Conservation (phyloP, 2,113 vertebrate species). For the Mus spicilegus region DNA sequence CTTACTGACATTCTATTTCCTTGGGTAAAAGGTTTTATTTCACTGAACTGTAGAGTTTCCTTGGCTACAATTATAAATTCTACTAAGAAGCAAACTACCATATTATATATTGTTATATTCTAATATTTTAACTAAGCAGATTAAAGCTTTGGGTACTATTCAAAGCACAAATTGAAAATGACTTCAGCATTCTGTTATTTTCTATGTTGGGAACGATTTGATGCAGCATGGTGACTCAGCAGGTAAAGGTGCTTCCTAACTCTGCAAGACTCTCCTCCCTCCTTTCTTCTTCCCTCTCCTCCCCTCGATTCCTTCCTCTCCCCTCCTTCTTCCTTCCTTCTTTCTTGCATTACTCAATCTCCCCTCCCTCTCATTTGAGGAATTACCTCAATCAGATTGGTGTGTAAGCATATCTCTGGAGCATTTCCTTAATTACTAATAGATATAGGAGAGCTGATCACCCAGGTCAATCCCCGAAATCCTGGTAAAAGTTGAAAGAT, state of each 20-base stretch:
- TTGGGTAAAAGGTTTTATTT: constrained; percentile 58
- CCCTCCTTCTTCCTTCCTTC: neutral
- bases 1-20: constrained; percentile 34
- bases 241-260: neutral
- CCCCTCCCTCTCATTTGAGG: neutral
- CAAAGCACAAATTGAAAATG: neutral
- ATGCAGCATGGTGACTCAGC: neutral
- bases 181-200: neutral
- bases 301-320: too few relatives aligned
- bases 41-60: neutral
- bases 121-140: neutral
- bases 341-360: too few relatives aligned
- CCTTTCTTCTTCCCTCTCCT: neutral
- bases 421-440: neutral
- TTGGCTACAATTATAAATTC: neutral
- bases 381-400: neutral
- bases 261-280: neutral
- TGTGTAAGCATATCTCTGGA: neutral
- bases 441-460: neutral
- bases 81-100: neutral
- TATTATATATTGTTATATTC: neutral
- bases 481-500: too few relatives aligned
- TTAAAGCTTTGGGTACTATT: neutral
- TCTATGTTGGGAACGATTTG: constrained; percentile 33
- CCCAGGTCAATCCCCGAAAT: too few relatives aligned